These are phyloP conservation scores for Allolobophora icterica DNA, from an alignment of 2,888 invertebrate species.

Conservation along the genomic window DNA sequence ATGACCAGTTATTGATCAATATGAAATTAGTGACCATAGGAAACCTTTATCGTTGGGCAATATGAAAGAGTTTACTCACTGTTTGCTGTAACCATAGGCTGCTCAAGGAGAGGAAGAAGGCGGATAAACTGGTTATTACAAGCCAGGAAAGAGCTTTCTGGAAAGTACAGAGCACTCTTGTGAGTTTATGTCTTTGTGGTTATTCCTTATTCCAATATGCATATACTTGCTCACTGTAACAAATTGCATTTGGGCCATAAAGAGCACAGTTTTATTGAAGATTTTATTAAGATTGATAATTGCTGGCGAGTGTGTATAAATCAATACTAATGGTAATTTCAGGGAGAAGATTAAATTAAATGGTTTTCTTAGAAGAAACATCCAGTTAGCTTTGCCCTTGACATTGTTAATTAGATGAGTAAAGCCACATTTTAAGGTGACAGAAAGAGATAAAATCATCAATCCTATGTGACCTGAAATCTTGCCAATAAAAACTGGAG, in stretches of 20 bases:
- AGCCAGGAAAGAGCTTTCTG: constrained; percentile 96
- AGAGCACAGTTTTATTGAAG: not conserved
- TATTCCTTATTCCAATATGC: not conserved
- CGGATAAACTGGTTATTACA: constrained; percentile 93
- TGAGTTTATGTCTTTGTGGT: not conserved
- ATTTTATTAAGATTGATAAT: not conserved
- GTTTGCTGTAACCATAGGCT: constrained; percentile 67
- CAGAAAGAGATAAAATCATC: no score
- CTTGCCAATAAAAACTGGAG: no score
- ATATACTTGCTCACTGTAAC: not conserved
- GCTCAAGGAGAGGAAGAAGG: constrained; percentile 92
- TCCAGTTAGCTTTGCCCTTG: not conserved
- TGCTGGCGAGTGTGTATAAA: not conserved
- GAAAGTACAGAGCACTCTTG: constrained; percentile 79
- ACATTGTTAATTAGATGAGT: not conserved
- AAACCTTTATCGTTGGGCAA: not conserved
- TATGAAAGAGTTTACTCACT: not conserved
- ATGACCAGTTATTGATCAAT: not conserved
- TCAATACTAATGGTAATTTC: not conserved
- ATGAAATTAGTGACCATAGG: not conserved
- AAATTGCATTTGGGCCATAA: not conserved
- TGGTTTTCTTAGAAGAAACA: not conserved
- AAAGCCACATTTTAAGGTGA: not conserved
- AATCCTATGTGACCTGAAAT: no score
- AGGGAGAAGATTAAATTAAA: not conserved